A percentile compares a stretch with the other conserved stretches of the same genome.
These are phyloP conservation scores for Trididemnum clinides DNA, from an alignment of 23 tunicate species.

Conservation along the genomic window DNA sequence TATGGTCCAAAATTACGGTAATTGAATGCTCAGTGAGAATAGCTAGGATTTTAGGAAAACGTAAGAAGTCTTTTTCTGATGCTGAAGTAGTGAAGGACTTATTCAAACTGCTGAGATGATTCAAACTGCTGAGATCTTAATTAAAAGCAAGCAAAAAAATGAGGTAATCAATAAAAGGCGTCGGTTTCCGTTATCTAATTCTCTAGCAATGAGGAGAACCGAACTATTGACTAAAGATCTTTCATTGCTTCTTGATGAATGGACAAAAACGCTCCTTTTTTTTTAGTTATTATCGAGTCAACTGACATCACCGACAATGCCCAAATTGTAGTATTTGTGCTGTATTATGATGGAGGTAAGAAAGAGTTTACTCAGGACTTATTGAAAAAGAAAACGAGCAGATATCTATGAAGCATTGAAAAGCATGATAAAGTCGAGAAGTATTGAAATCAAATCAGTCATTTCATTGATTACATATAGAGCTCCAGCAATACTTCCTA, in stretches of 20 bases:
- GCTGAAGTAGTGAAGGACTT: too few species aligned
- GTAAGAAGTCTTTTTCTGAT: too few species aligned
- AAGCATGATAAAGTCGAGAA: constrained; percentile 30
- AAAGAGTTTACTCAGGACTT: too few species aligned
- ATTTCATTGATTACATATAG: constrained; percentile 27
- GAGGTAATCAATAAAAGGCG: not conserved
- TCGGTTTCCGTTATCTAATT: constrained; percentile 12
- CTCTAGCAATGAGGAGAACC: not conserved
- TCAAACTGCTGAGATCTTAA: constrained; percentile 23
- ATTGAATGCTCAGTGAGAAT: too few species aligned
- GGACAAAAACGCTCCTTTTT: constrained; percentile 14
- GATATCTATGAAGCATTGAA: constrained; percentile 35
- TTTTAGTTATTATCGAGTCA: constrained; percentile 5
- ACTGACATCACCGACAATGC: constrained; percentile 26
- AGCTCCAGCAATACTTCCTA: constrained; percentile 33
- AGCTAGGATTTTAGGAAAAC: too few species aligned
- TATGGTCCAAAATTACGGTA: too few species aligned
- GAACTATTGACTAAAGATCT: constrained; percentile 26
- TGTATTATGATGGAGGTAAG: too few species aligned
- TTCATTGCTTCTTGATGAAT: constrained; percentile 10
- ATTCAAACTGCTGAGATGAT: too few species aligned
- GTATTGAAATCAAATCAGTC: constrained; percentile 36
- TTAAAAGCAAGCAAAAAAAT: constrained; percentile 12
- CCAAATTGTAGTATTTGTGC: constrained; percentile 24
- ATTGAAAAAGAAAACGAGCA: constrained; percentile 5